These are phyloP conservation scores for Galemys pyrenaicus DNA, from an alignment of 2,113 vertebrate species.

Conservation along the genomic window DNA sequence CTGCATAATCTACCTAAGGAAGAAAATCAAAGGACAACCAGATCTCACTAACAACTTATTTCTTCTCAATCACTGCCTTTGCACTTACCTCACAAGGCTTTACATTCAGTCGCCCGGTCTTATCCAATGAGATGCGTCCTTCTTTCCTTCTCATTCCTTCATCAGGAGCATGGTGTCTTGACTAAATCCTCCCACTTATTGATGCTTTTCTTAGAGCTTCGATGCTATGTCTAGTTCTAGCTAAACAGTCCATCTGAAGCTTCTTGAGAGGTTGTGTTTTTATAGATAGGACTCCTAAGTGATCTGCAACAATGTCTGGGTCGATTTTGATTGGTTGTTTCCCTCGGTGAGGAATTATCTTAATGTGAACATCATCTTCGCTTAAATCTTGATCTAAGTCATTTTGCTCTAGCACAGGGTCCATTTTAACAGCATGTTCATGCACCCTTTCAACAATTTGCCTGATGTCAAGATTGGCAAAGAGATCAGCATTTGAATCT, in stretches of 20 bases:
- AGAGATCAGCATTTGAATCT: neutral
- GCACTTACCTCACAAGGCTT: constrained; percentile 65
- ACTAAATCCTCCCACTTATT: neutral
- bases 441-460: constrained; percentile 44
- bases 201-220: constrained; percentile 45
- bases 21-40: neutral
- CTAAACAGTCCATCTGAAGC: constrained; percentile 40
- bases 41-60: neutral
- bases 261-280: constrained; percentile 66
- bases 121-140: constrained; percentile 52
- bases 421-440: neutral
- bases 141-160: neutral
- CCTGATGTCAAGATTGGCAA: constrained; percentile 25
- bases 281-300: constrained; percentile 72
- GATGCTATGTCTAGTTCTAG: constrained; percentile 42
- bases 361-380: constrained; percentile 19
- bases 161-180: too few species aligned
- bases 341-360: constrained; percentile 55
- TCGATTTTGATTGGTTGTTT: constrained; percentile 46
- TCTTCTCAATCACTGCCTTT: neutral
- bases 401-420: neutral
- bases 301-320: constrained; percentile 60
- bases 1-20: neutral
- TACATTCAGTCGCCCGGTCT: constrained; percentile 33
- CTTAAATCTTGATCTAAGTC: neutral